A percentile compares a stretch with the other conserved stretches of the same genome.
phyloP scores from a whole-genome alignment of 1,140 invertebrate species.

The Teleopsis dalmanni region DNA sequence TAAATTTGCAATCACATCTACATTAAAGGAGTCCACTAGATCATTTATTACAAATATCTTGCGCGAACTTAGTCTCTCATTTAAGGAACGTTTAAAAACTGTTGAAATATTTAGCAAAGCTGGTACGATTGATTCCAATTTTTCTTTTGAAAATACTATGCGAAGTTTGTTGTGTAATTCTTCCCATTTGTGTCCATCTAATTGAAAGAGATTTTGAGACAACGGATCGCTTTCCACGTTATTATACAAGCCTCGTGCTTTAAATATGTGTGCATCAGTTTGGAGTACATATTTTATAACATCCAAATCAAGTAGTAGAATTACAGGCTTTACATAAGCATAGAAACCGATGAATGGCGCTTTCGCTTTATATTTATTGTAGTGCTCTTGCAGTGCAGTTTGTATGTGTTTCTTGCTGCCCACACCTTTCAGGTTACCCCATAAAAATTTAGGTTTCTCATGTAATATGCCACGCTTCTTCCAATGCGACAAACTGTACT shows the following conservation, averaged over 20 bases:
- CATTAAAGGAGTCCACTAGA: conserved; percentile 23
- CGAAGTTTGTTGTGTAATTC: conserved; percentile 46
- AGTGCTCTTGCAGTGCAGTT: conserved; percentile 21
- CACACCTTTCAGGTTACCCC: conserved; percentile 32
- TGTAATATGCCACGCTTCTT: conserved; percentile 44
- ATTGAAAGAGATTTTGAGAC: conserved; percentile 47
- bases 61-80: neutral
- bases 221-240: conserved; percentile 48
- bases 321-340: conserved; percentile 26
- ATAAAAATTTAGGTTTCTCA: conserved; percentile 40
- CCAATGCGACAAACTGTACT: conserved; percentile 32
- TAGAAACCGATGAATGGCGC: conserved; percentile 37
- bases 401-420: conserved; percentile 20
- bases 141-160: conserved; percentile 49
- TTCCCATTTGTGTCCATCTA: conserved; percentile 50
- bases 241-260: conserved; percentile 46
- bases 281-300: conserved; percentile 27
- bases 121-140: conserved; percentile 48
- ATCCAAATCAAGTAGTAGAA: conserved; percentile 32
- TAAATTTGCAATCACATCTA: conserved; percentile 24
- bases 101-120: conserved; percentile 28
- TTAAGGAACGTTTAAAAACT: conserved; percentile 16
- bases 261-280: conserved; percentile 33
- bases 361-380: conserved; percentile 24
- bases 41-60: conserved; percentile 20